phyloP scores from a whole-genome alignment of 2,113 vertebrate genomes.

The Neodontobutis hainanensis region DNA sequence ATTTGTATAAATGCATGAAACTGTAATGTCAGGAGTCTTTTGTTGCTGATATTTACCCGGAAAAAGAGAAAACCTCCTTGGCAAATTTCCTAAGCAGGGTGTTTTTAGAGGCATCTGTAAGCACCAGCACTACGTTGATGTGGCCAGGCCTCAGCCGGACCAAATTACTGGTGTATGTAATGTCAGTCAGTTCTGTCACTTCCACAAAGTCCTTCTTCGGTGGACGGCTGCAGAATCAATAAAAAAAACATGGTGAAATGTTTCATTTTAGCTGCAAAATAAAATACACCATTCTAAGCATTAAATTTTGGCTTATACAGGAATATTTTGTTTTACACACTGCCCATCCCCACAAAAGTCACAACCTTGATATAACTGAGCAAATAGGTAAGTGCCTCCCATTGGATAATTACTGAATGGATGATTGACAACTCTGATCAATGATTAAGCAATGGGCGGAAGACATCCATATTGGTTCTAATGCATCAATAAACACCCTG shows the following conservation, averaged over 20 bases:
- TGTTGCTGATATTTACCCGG: constrained; percentile 76
- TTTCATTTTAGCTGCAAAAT: neutral
- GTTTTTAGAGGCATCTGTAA: constrained; percentile 88
- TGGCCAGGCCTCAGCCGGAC: constrained; percentile 90
- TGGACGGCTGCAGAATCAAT: constrained; percentile 72
- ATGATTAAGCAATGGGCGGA: no score
- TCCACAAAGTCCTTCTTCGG: constrained; percentile 93
- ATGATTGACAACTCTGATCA: no score
- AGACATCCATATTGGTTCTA: no score
- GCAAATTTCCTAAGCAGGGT: constrained; percentile 89
- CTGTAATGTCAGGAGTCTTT: neutral
- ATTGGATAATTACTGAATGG: no score
- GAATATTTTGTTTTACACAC: no score
- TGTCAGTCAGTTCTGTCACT: constrained; percentile 91
- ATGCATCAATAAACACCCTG: no score
- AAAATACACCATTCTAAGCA: neutral
- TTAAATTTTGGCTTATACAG: neutral
- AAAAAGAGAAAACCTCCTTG: constrained; percentile 91
- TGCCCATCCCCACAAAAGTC: no score
- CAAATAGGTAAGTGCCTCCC: no score
- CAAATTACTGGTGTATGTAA: constrained; percentile 92
- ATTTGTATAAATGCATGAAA: neutral
- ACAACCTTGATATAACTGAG: no score
- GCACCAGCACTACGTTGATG: constrained; percentile 91
- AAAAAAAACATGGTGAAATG: neutral